Conservation (phyloP, 2,888 invertebrate genomes). For the Smittia sp. region DNA sequence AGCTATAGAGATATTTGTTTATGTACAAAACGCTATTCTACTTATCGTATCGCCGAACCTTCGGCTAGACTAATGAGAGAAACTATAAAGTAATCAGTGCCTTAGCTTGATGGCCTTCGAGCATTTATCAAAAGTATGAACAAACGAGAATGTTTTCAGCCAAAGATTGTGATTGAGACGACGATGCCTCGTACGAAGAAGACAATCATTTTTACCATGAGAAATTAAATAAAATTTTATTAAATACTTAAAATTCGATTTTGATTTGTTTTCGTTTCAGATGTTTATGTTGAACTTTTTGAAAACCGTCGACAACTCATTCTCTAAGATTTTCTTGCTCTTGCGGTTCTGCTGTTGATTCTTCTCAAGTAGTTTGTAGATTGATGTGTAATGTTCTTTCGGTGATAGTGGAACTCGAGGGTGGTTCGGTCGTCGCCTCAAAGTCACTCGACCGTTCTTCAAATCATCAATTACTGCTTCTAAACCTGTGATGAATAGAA, state of each 20-base stretch:
- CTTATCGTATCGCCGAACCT: no score
- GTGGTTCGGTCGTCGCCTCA: conserved; percentile 48
- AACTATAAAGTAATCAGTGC: no score
- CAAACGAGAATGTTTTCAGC: no score
- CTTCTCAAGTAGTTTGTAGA: conserved; percentile 53
- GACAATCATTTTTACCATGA: no score
- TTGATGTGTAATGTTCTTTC: conserved; percentile 45
- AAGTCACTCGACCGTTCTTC: conserved; percentile 52
- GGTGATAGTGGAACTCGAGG: conserved; percentile 48
- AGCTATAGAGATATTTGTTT: no score
- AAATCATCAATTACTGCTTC: conserved; percentile 54
- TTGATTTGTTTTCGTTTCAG: no score
- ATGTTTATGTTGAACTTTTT: conserved; percentile 12
- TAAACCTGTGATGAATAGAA: conserved; percentile 49
- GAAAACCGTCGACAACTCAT: conserved; percentile 19
- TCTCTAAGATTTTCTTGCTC: conserved; percentile 46
- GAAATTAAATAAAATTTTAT: conserved; percentile 2
- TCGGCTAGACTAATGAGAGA: no score
- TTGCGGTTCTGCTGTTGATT: conserved; percentile 52
- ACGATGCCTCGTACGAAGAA: no score
- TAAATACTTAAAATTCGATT: not conserved
- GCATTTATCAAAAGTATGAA: no score
- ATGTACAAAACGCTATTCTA: no score
- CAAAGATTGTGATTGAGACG: no score
- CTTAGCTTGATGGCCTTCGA: no score